These are phyloP conservation scores for Sialia sialis DNA, from an alignment of 2,113 vertebrate species.

Conservation along the genomic window DNA sequence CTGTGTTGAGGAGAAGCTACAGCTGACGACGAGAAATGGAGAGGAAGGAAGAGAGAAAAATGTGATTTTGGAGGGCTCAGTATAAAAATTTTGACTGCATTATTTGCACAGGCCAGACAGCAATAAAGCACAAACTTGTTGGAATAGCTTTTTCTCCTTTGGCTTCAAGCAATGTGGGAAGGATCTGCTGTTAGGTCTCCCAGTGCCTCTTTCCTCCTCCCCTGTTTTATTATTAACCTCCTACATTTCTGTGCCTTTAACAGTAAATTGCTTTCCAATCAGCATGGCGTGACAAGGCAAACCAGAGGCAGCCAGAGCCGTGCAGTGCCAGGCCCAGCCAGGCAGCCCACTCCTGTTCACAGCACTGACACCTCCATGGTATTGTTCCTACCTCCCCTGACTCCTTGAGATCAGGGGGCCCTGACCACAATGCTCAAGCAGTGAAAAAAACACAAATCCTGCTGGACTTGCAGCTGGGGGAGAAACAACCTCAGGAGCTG, in stretches of 20 bases:
- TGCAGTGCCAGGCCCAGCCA: conserved; percentile 66
- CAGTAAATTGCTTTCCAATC: conserved; percentile 78
- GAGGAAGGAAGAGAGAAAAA: neutral
- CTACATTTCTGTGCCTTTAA: conserved; percentile 42
- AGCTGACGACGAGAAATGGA: neutral
- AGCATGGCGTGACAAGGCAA: conserved; percentile 74
- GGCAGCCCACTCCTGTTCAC: conserved; percentile 69
- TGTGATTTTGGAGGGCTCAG: neutral
- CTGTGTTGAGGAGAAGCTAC: neutral
- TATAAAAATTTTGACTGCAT: neutral
- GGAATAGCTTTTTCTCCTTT: neutral
- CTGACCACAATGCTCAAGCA: conserved; percentile 61
- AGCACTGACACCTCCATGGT: conserved; percentile 74
- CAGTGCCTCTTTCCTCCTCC: neutral
- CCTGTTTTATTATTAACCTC: conserved; percentile 38
- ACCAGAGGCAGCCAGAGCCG: conserved; percentile 70
- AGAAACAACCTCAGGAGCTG: conserved; percentile 75
- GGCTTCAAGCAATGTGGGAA: neutral
- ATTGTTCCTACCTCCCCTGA: conserved; percentile 82
- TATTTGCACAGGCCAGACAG: neutral
- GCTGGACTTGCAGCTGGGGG: conserved; percentile 67
- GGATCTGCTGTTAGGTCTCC: neutral
- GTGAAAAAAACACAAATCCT: conserved; percentile 61
- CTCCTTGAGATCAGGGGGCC: conserved; percentile 77
- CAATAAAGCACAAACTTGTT: neutral